phyloP scores from a whole-genome alignment of 2,888 invertebrate species.

The Hetaerina titia region DNA sequence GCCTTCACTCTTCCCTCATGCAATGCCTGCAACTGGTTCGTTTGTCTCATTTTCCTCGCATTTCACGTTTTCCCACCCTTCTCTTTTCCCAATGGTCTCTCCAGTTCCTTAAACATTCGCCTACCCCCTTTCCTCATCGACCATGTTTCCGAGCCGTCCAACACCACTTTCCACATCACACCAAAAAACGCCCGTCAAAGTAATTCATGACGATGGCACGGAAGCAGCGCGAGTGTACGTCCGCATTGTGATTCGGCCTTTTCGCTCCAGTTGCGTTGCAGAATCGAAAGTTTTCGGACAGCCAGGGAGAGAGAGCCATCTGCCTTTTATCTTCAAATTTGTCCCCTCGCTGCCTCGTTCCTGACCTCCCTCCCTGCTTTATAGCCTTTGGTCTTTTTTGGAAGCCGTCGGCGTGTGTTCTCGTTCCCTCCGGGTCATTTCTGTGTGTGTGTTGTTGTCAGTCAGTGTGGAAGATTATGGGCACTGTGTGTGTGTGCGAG shows the following conservation, averaged over 20 bases:
- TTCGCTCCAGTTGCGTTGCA: neutral
- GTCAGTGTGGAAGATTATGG: neutral
- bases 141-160: no score
- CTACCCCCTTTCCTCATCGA: no score
- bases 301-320: neutral
- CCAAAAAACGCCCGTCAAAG: no score
- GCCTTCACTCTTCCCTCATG: no score
- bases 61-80: no score
- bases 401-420: neutral
- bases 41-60: no score
- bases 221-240: neutral
- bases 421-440: neutral
- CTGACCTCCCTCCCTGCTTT: neutral
- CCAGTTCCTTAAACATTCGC: no score
- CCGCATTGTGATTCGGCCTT: neutral
- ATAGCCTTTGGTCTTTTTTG: neutral
- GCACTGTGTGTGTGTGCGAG: neutral
- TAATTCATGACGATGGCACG: neutral
- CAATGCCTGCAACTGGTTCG: no score
- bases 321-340: conserved; percentile 32
- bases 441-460: neutral
- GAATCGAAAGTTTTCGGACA: conserved; percentile 12
- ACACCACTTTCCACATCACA: no score
- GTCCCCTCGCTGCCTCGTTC: neutral
- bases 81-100: no score